These are phyloP conservation scores for Danaus melanippus DNA, from an alignment of 1,140 invertebrate genomes.

Conservation along the genomic window DNA sequence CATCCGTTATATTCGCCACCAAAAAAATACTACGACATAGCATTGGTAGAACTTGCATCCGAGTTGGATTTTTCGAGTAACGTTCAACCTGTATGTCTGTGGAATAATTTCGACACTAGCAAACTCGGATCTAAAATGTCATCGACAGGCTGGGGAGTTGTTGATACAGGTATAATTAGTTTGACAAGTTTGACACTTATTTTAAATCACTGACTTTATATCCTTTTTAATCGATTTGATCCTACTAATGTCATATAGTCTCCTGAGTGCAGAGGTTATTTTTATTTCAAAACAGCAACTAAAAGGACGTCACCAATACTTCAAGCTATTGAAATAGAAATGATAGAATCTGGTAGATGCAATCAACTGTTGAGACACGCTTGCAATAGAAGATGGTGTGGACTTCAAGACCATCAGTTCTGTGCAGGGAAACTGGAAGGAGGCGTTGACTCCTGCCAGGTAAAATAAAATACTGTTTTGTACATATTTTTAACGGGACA, in stretches of 20 bases:
- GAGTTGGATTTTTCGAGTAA: constrained; percentile 16
- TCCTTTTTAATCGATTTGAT: no score
- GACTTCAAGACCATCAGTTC: constrained; percentile 18
- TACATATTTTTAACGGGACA: not conserved
- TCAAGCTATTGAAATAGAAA: constrained; percentile 8
- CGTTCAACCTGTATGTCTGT: constrained; percentile 49
- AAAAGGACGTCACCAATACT: constrained; percentile 7
- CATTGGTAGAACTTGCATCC: constrained; percentile 21
- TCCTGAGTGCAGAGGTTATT: no score
- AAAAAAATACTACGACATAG: constrained; percentile 27
- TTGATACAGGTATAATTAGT: no score
- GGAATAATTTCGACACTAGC: constrained; percentile 36
- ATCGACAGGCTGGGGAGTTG: constrained; percentile 26
- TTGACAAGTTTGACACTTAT: no score
- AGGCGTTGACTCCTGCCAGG: constrained; percentile 15
- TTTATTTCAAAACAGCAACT: constrained; percentile 1
- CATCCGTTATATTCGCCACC: constrained; percentile 21
- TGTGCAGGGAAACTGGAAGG: constrained; percentile 30
- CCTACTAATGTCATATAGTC: no score
- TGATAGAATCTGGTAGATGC: constrained; percentile 8
- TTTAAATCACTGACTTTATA: no score
- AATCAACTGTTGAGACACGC: constrained; percentile 1
- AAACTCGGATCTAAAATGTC: constrained; percentile 9
- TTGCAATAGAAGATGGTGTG: constrained; percentile 8
- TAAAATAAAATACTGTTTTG: not conserved